Conservation (phyloP, 53 echinoderm and acorn worm species). For the Echinarachnius parma region DNA sequence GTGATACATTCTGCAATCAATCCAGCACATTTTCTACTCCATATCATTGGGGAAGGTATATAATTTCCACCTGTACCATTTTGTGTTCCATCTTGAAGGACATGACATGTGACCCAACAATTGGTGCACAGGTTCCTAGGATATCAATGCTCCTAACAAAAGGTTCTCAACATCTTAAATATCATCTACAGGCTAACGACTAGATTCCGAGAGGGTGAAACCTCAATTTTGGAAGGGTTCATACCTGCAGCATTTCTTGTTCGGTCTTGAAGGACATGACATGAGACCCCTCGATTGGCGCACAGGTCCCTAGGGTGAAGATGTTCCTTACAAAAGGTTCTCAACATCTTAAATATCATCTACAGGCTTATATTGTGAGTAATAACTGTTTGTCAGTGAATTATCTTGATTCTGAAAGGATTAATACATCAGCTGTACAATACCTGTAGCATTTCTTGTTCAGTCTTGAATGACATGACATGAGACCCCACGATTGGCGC, state of each 20-base stretch:
- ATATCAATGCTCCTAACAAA: conserved; percentile 91
- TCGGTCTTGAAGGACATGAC: conserved; percentile 79
- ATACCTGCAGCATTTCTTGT: conserved; percentile 77
- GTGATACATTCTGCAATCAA: too few relatives aligned
- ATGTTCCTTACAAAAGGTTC: conserved; percentile 92
- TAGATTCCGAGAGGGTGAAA: too few relatives aligned
- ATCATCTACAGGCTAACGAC: too few relatives aligned
- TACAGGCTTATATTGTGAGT: too few relatives aligned
- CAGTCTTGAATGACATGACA: conserved; percentile 73
- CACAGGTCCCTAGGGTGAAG: conserved; percentile 83
- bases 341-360: too few relatives aligned
- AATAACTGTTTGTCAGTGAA: too few relatives aligned
- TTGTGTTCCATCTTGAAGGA: conserved; percentile 77
- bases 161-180: too few relatives aligned
- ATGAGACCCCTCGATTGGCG: conserved; percentile 83
- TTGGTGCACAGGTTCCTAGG: conserved; percentile 78
- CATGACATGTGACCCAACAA: conserved; percentile 80
- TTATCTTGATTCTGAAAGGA: too few relatives aligned
- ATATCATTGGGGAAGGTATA: too few relatives aligned
- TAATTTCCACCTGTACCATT: conserved; percentile 73
- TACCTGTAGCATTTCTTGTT: conserved; percentile 83
- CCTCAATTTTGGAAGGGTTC: too few relatives aligned
- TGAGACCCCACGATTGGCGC: conserved; percentile 87
- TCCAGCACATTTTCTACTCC: too few relatives aligned
- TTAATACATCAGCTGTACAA: too few relatives aligned